Evolutionary conservation across 2,113 vertebrate genomes (phyloP).

Genomic region (Myotis yumanensis): DNA sequence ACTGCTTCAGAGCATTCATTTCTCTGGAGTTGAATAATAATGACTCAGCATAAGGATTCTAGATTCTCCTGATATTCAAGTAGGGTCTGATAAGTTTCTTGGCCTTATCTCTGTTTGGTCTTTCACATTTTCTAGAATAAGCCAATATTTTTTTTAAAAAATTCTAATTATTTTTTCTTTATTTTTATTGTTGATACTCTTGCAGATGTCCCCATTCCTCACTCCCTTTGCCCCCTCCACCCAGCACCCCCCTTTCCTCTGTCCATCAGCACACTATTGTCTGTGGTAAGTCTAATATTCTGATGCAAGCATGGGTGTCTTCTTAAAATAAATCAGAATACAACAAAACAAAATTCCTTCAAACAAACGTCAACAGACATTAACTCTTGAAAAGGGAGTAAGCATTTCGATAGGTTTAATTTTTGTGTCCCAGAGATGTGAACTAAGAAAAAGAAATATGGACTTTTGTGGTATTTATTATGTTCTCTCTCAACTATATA

Average conservation of each 20-base stretch:
- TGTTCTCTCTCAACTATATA: neutral
- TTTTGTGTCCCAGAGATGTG: neutral
- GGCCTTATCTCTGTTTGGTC: conserved; percentile 10
- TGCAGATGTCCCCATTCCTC: neutral
- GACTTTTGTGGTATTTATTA: conserved; percentile 9
- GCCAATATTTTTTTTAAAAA: neutral
- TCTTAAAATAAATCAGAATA: conserved; percentile 31
- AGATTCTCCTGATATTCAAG: neutral
- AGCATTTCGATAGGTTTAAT: neutral
- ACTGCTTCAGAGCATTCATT: neutral
- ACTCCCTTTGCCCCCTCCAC: neutral
- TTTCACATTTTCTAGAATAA: conserved; percentile 31
- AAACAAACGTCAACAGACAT: neutral
- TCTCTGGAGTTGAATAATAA: neutral
- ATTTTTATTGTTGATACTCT: neutral
- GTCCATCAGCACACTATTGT: neutral
- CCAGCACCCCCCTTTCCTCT: neutral
- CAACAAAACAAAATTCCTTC: neutral
- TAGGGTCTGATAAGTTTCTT: neutral
- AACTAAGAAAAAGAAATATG: conserved; percentile 19
- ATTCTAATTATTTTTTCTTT: neutral
- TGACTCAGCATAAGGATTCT: neutral
- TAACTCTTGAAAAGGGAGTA: neutral
- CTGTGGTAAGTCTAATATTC: neutral
- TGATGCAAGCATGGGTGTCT: neutral